Evolutionary conservation across 2,888 invertebrate species (phyloP).

Genomic region (Sialis lutaria): DNA sequence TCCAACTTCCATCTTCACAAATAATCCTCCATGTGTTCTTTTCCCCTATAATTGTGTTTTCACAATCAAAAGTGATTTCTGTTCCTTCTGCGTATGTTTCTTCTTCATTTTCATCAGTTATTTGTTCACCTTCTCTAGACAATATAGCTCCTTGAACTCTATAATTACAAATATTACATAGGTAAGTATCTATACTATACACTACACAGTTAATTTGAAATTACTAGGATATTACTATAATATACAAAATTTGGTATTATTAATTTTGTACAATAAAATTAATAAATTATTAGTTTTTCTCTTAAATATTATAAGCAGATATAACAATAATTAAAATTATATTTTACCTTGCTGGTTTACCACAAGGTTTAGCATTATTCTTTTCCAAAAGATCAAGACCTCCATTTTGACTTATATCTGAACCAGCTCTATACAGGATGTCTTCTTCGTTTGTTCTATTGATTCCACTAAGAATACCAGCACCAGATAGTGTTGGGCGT

Average conservation of each 20-base stretch:
- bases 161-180: slow-evolving; percentile 9
- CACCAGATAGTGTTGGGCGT: slow-evolving; percentile 25
- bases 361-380: slow-evolving; percentile 31
- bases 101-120: slow-evolving; percentile 43
- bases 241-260: no score
- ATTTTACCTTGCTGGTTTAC: slow-evolving; percentile 45
- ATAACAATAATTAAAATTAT: background rate
- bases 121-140: slow-evolving; percentile 51
- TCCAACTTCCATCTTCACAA: slow-evolving; percentile 73
- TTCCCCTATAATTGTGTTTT: slow-evolving; percentile 64
- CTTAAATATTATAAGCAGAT: background rate
- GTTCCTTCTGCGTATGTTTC: slow-evolving; percentile 64
- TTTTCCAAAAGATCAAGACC: slow-evolving; percentile 38
- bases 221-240: no score
- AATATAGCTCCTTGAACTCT: slow-evolving; percentile 64
- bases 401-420: slow-evolving; percentile 30
- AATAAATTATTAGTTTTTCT: no score
- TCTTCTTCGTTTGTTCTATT: slow-evolving; percentile 14
- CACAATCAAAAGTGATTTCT: slow-evolving; percentile 69
- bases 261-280: no score
- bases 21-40: slow-evolving; percentile 71
- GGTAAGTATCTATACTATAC: no score
- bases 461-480: slow-evolving; percentile 11
- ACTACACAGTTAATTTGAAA: no score
- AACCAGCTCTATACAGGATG: slow-evolving; percentile 25